Evolutionary conservation across 2,113 vertebrate species (phyloP), one percentile per base, ranked within the genome.

Genomic region (Phaethon lepturus): DNA sequence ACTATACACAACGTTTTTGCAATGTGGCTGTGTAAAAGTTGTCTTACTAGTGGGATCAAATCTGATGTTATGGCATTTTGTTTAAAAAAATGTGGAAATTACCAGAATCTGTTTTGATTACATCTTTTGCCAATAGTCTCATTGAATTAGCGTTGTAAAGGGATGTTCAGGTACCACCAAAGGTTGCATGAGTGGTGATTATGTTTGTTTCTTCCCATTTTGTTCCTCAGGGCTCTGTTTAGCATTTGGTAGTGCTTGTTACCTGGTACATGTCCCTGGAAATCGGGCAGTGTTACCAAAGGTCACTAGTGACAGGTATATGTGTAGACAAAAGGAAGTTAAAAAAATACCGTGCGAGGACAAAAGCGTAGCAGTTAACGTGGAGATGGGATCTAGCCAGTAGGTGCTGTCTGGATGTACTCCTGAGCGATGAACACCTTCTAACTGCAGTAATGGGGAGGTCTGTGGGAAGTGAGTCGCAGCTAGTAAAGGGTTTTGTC

Each of bases 311-410:
- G 66, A 66, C 86, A 88, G 45, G 63, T 56, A 11, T 7, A 2
- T 11, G 14, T 77, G 58, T 26, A 86, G 59, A 62, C 45, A 86
- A 90, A 76, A 96, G 33, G 52, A 89, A 85, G 35, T 64, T n/a
- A 8, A 69, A 56, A 26, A 31, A 22, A 7, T 23, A 9, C 22
- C 1, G 7, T 31, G 10, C 22, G 38, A 45, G 31, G 59, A 49
- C 18, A 10, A 29, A 53, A 73, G 28, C 9, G n/a, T 2, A 71
- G 60, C 26, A 29, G 42, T 45, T 73, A 31, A 28, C 8, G 3
- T 6, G 20, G 59, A 66, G 42, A 11, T 42, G 35, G 40, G 62
- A 35, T 75, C 35, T 55, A 49, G 28, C 33, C 44, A 24, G 25
- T 31, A 17, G 45, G 19, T 81, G 5, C 60, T 90, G 42, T 33